Evolutionary conservation across 1,140 invertebrate genomes (phyloP).

Genomic region (Diorhabda carinulata): DNA sequence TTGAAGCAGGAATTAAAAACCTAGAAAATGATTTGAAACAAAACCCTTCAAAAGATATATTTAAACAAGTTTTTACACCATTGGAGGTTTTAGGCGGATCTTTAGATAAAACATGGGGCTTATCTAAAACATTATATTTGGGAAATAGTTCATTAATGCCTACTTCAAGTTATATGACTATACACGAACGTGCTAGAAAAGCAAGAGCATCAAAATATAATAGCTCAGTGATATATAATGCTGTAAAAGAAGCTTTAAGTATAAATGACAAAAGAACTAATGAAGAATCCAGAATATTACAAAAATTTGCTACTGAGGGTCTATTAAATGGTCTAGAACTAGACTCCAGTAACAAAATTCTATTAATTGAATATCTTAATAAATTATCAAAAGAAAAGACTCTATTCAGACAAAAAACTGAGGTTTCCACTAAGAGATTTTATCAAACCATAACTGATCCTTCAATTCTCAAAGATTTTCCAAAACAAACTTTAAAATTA

Average conservation of each 20-base stretch:
- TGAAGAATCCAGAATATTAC: constrained; percentile 67
- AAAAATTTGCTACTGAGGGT: constrained; percentile 77
- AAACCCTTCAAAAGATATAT: constrained; percentile 53
- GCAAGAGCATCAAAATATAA: constrained; percentile 64
- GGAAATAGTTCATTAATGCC: constrained; percentile 78
- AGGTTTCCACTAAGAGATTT: constrained; percentile 60
- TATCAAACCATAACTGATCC: constrained; percentile 64
- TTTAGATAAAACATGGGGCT: constrained; percentile 80
- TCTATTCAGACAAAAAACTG: constrained; percentile 61
- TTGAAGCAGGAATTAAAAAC: constrained; percentile 70
- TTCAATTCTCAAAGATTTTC: constrained; percentile 67
- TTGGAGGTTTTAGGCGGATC: constrained; percentile 69
- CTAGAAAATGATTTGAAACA: constrained; percentile 57
- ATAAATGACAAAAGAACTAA: constrained; percentile 51
- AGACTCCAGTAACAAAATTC: constrained; percentile 47
- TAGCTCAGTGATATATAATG: constrained; percentile 63
- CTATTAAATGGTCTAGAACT: constrained; percentile 71
- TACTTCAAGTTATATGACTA: constrained; percentile 67
- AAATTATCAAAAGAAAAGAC: constrained; percentile 54
- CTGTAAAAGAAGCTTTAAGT: constrained; percentile 58
- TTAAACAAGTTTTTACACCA: constrained; percentile 71
- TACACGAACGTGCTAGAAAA: constrained; percentile 67
- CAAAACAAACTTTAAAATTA: constrained; percentile 61
- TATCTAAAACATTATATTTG: constrained; percentile 76
- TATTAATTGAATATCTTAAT: constrained; percentile 50